A percentile compares a stretch with the other conserved stretches of the same genome.
phyloP scores from a whole-genome alignment of 2,113 vertebrate genomes.

The Propithecus coquereli region DNA sequence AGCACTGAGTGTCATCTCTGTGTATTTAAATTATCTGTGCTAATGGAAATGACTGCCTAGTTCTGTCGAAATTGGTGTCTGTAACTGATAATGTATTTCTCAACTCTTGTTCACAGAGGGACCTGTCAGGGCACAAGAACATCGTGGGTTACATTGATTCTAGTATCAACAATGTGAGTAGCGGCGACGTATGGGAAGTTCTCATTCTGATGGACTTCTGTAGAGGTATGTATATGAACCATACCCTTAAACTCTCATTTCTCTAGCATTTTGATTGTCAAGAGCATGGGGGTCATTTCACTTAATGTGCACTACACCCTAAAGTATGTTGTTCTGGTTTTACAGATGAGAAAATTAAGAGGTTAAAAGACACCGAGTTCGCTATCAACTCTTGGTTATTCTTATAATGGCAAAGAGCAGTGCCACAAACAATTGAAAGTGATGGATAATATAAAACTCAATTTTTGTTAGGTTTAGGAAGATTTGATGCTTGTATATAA shows the following conservation, averaged over 20 bases:
- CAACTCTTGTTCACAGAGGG: slow-evolving; percentile 84
- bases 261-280: background rate
- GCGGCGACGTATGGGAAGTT: slow-evolving; percentile 97
- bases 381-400: background rate
- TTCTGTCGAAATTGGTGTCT: background rate
- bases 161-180: slow-evolving; percentile 93
- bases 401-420: background rate
- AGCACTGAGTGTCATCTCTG: background rate
- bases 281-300: background rate
- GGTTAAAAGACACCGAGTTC: background rate
- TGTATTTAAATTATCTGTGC: slow-evolving; percentile 11
- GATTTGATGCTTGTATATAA: background rate
- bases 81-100: slow-evolving; percentile 24
- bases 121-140: slow-evolving; percentile 96
- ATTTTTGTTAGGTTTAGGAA: background rate
- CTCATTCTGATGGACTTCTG: slow-evolving; percentile 99
- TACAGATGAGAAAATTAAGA: background rate
- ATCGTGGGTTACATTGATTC: slow-evolving; percentile 98
- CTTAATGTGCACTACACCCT: background rate
- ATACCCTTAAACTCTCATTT: background rate
- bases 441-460: background rate
- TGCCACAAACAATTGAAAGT: background rate
- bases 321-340: slow-evolving; percentile 12
- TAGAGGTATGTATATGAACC: slow-evolving; percentile 86
- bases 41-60: background rate